Percentiles rank a stretch among this genome's conserved stretches.
phyloP scores from a whole-genome alignment of 2,797 vertebrate species.

The Mormyrus proboscirostris region DNA sequence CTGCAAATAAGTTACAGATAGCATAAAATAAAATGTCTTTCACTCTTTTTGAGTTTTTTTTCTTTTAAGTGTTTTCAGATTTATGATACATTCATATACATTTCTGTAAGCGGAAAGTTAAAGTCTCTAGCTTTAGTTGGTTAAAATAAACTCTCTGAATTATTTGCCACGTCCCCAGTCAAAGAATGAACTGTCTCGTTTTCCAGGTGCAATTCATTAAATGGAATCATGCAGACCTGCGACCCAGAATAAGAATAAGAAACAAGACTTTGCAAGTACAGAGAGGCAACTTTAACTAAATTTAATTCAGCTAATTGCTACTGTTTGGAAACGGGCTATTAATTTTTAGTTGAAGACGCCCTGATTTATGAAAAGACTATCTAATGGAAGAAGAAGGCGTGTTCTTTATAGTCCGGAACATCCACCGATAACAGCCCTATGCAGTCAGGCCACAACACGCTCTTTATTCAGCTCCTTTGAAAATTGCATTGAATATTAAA shows the following conservation, averaged over 20 bases:
- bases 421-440: not conserved
- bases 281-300: not conserved
- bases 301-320: not conserved
- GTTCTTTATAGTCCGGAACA: not conserved
- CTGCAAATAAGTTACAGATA: not conserved
- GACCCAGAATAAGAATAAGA: not conserved
- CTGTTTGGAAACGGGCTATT: not conserved
- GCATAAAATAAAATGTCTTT: not conserved
- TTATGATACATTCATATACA: not conserved
- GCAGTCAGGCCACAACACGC: not conserved
- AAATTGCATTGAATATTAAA: not conserved
- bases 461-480: not conserved
- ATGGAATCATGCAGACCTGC: not conserved
- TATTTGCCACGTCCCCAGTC: not conserved
- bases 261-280: not conserved
- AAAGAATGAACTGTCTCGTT: not conserved
- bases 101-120: not conserved
- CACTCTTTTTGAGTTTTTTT: not conserved
- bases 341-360: not conserved
- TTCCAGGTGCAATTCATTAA: not conserved
- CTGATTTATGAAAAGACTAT: not conserved
- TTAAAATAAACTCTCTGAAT: not conserved
- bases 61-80: not conserved
- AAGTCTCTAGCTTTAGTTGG: not conserved
- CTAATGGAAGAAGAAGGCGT: not conserved